Conservation (phyloP, 2,888 invertebrate species). For the Conchocele bisecta region DNA sequence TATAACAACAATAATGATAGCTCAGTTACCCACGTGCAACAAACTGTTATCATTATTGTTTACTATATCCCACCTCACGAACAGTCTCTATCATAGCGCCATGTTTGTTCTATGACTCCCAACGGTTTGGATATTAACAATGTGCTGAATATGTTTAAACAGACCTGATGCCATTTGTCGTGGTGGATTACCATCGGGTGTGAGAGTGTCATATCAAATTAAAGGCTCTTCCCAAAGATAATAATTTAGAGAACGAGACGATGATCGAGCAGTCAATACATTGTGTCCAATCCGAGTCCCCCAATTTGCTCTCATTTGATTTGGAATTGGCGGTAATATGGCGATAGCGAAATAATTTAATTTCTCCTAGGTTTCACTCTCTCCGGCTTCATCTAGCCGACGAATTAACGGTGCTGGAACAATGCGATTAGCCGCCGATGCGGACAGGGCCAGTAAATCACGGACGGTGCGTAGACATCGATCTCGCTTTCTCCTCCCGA, state of each 20-base stretch:
- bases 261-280: constrained; percentile 26
- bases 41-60: too few relatives aligned
- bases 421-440: constrained; percentile 47
- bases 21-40: too few relatives aligned
- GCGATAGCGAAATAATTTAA: constrained; percentile 53
- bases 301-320: constrained; percentile 60
- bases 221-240: constrained; percentile 50
- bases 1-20: too few relatives aligned
- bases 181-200: too few relatives aligned
- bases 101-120: too few relatives aligned
- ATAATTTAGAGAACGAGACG: constrained; percentile 56
- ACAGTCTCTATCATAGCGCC: too few relatives aligned
- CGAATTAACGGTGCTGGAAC: constrained; percentile 37
- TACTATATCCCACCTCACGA: too few relatives aligned
- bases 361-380: constrained; percentile 28
- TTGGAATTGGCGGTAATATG: constrained; percentile 60
- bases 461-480: constrained; percentile 15
- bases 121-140: too few relatives aligned
- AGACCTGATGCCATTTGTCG: too few relatives aligned
- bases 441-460: constrained; percentile 48
- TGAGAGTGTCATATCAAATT: constrained; percentile 59
- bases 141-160: too few relatives aligned
- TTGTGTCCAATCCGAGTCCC: constrained; percentile 42
- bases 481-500: constrained; percentile 1
- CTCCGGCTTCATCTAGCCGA: background rate